These are phyloP conservation scores for Thera britannica DNA, from an alignment of 2,888 invertebrate species.

Conservation along the genomic window DNA sequence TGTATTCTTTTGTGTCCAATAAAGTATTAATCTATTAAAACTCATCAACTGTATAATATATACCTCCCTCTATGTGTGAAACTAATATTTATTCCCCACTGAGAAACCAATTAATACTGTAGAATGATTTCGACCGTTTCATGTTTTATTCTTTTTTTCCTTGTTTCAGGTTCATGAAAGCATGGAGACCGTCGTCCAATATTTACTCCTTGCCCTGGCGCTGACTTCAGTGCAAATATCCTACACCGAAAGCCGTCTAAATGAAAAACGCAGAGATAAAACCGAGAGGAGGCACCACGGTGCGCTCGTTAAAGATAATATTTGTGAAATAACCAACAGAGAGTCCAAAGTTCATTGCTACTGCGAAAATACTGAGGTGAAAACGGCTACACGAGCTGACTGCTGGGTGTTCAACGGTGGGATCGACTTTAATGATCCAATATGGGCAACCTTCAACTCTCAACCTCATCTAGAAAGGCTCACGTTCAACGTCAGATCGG, in stretches of 20 bases:
- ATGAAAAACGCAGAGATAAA: conserved; percentile 83
- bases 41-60: background rate
- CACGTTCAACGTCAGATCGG: conserved; percentile 88
- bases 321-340: conserved; percentile 84
- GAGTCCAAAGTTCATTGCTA: conserved; percentile 87
- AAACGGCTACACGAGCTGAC: conserved; percentile 87
- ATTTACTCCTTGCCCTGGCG: conserved; percentile 80
- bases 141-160: conserved; percentile 57
- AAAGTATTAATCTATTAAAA: background rate
- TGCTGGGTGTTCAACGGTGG: conserved; percentile 91
- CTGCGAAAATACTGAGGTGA: conserved; percentile 85
- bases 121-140: conserved; percentile 25
- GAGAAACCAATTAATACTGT: conserved; percentile 2
- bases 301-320: conserved; percentile 77
- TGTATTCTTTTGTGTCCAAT: no score
- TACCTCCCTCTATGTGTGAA: background rate
- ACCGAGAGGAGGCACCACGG: conserved; percentile 74
- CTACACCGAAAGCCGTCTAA: conserved; percentile 80
- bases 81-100: conserved; percentile 9
- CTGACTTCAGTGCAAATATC: conserved; percentile 83
- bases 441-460: conserved; percentile 89
- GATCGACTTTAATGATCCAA: conserved; percentile 87
- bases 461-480: conserved; percentile 88
- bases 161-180: conserved; percentile 73
- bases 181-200: conserved; percentile 79